These are phyloP conservation scores for Synanthedon myopaeformis DNA, from an alignment of 2,888 invertebrate species.

Conservation along the genomic window DNA sequence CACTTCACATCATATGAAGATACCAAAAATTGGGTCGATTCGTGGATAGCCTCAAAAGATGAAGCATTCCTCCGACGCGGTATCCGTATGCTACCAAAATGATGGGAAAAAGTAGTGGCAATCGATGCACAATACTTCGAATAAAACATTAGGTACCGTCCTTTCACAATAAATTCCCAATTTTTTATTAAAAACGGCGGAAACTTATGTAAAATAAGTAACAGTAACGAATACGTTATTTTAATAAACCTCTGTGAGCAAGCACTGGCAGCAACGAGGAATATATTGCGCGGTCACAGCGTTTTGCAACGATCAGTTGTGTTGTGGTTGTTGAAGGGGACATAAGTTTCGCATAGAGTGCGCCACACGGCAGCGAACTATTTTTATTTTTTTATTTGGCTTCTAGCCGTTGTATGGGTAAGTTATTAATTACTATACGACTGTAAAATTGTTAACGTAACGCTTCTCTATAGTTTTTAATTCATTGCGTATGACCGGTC, in stretches of 20 bases:
- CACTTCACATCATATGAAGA: too few species aligned
- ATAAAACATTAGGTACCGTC: too few species aligned
- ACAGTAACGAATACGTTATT: conserved; percentile 7
- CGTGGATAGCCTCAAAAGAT: too few species aligned
- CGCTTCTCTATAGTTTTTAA: neutral
- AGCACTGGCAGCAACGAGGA: conserved; percentile 2
- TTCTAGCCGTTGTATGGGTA: conserved; percentile 72
- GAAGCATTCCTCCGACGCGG: too few species aligned
- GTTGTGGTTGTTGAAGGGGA: conserved; percentile 37
- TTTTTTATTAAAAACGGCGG: too few species aligned
- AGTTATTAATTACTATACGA: conserved; percentile 24
- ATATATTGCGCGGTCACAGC: conserved; percentile 43
- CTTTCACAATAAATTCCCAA: too few species aligned
- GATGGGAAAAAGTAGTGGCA: too few species aligned
- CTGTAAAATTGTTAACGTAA: neutral
- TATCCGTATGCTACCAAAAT: too few species aligned
- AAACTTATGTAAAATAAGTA: neutral
- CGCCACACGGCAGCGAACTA: conserved; percentile 46
- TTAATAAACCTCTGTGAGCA: neutral
- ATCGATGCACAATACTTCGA: too few species aligned
- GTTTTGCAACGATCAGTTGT: conserved; percentile 54
- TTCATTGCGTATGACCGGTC: neutral
- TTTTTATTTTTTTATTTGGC: conserved; percentile 71
- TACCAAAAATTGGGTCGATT: too few species aligned
- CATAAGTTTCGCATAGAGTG: conserved; percentile 46